These are phyloP conservation scores for Diglossa cyanea DNA, from an alignment of 2,797 vertebrate genomes.

Conservation along the genomic window DNA sequence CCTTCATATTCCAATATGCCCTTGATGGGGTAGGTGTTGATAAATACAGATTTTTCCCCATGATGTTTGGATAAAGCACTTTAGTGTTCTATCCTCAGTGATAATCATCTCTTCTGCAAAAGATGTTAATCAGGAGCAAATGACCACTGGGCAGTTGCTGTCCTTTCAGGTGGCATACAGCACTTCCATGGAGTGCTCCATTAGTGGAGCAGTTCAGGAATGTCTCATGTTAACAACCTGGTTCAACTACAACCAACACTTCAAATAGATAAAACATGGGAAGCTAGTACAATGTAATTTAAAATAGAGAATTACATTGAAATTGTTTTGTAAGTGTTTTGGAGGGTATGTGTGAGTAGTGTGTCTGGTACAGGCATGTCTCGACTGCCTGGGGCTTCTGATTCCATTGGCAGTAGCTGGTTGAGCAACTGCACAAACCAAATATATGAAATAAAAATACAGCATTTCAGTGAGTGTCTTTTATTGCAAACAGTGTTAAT, in stretches of 20 bases:
- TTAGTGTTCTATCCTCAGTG: neutral
- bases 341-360: neutral
- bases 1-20: neutral
- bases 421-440: neutral
- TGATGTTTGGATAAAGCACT: neutral
- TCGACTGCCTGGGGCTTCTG: neutral
- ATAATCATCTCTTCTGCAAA: neutral
- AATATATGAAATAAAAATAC: neutral
- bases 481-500: neutral
- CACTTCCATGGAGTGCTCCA: neutral
- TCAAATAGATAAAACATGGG: neutral
- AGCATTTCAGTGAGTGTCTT: neutral
- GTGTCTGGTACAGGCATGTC: neutral
- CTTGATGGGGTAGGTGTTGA: neutral
- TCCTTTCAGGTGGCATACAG: fast-evolving
- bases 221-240: fast-evolving
- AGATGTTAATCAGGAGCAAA: neutral
- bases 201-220: neutral
- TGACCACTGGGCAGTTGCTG: neutral
- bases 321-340: neutral
- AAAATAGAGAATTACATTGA: neutral
- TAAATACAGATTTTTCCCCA: neutral
- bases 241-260: neutral
- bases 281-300: neutral
- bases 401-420: neutral